These are phyloP conservation scores for Aphyosemion australe DNA, from an alignment of 2,113 vertebrate species.

Conservation along the genomic window DNA sequence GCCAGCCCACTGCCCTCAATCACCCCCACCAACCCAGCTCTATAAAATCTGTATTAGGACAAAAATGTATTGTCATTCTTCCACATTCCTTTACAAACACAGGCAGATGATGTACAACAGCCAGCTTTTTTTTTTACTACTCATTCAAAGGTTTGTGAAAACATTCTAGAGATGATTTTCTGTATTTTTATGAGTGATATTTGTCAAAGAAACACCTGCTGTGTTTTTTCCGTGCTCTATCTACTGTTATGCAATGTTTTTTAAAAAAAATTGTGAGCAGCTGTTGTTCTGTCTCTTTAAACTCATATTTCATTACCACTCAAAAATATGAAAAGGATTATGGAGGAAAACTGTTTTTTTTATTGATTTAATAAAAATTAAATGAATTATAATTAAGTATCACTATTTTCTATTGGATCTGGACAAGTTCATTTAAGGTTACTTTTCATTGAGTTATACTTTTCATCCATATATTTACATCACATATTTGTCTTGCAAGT, in stretches of 20 bases:
- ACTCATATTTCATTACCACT: constrained; percentile 18
- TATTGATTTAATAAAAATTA: background rate
- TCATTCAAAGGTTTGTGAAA: constrained; percentile 5
- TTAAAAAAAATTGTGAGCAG: constrained; percentile 33
- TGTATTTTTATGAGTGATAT: constrained; percentile 33
- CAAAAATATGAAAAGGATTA: background rate
- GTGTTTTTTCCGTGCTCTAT: constrained; percentile 12
- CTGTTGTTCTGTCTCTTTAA: constrained; percentile 35
- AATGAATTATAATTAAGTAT: background rate
- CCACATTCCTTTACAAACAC: constrained; percentile 45
- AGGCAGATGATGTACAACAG: constrained; percentile 20
- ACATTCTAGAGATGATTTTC: background rate
- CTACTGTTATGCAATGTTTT: constrained; percentile 36
- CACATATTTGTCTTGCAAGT: constrained; percentile 24
- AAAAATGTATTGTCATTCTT: constrained; percentile 68
- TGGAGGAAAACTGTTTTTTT: no score
- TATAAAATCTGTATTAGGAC: constrained; percentile 74
- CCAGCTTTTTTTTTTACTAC: constrained; percentile 30
- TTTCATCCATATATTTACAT: constrained; percentile 9
- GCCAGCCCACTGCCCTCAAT: constrained; percentile 76
- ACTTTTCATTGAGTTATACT: background rate
- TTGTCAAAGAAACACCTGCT: constrained; percentile 15
- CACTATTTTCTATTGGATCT: background rate
- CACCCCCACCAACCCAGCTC: constrained; percentile 54
- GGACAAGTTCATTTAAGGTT: background rate